These are phyloP conservation scores for mouse (Mus musculus) DNA, from an alignment of 2,113 vertebrate species.

Conservation along the genomic window DNA sequence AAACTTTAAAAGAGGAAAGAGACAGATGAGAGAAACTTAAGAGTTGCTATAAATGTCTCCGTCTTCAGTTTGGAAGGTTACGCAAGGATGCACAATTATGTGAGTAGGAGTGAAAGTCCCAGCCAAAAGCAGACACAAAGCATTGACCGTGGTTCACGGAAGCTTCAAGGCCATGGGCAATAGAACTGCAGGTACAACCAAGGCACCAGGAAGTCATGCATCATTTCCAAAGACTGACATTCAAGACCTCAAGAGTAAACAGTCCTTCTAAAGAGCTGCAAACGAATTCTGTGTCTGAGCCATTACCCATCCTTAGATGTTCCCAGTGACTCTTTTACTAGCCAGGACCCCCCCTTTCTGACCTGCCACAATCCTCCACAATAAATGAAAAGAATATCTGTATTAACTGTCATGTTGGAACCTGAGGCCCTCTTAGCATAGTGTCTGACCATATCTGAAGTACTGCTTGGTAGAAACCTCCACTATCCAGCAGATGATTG, in stretches of 20 bases:
- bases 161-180: not conserved
- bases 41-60: conserved; percentile 63
- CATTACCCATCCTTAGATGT: not conserved
- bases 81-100: conserved; percentile 65
- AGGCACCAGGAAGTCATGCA: conserved; percentile 3
- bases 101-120: conserved; percentile 58
- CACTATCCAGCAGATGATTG: too few relatives aligned
- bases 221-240: not conserved
- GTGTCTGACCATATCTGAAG: not conserved
- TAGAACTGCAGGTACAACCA: not conserved
- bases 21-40: conserved; percentile 56
- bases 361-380: not conserved
- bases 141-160: conserved; percentile 44
- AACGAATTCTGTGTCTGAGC: not conserved
- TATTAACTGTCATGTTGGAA: not conserved
- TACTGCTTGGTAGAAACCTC: not conserved
- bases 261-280: not conserved
- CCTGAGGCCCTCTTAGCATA: not conserved
- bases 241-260: conserved; percentile 46
- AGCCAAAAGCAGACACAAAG: conserved; percentile 50
- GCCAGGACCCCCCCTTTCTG: not conserved
- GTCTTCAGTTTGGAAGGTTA: conserved; percentile 65
- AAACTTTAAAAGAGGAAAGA: conserved; percentile 65
- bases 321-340: not conserved
- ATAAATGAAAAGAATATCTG: not conserved